phyloP scores from a whole-genome alignment of 1,140 invertebrate genomes.

The Saccostrea echinata region DNA sequence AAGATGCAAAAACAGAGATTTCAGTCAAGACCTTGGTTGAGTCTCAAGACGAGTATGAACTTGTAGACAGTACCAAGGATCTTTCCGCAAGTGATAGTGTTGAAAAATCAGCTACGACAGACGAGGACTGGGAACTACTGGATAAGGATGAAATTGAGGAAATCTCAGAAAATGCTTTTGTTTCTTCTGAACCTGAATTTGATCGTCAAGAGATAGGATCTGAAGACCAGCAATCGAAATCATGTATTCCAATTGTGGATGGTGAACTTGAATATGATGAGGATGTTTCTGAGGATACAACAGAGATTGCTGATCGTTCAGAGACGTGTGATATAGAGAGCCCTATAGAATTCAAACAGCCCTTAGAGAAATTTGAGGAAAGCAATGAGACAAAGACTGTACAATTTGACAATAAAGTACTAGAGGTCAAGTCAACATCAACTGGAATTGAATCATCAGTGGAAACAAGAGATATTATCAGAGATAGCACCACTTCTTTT shows the following conservation, averaged over 20 bases:
- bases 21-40: background rate
- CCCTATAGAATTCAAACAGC: constrained; percentile 53
- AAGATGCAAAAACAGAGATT: background rate
- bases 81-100: background rate
- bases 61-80: background rate
- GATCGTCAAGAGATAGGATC: background rate
- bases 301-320: constrained; percentile 52
- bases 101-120: constrained; percentile 55
- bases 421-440: constrained; percentile 7
- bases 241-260: constrained; percentile 19
- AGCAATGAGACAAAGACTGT: constrained; percentile 27
- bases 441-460: constrained; percentile 14
- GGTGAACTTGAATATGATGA: constrained; percentile 37
- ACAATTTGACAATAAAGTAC: constrained; percentile 38
- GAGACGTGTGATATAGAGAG: constrained; percentile 57
- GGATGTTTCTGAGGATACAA: constrained; percentile 47
- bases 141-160: constrained; percentile 65
- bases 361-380: constrained; percentile 23
- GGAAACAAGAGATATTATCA: constrained; percentile 23
- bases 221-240: constrained; percentile 1
- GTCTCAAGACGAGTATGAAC: constrained; percentile 16
- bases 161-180: constrained; percentile 14
- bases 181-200: background rate
- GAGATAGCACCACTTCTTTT: background rate
- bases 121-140: constrained; percentile 76